These are phyloP conservation scores for Eumerus sabulonum DNA, from an alignment of 2,888 invertebrate genomes.

Conservation along the genomic window DNA sequence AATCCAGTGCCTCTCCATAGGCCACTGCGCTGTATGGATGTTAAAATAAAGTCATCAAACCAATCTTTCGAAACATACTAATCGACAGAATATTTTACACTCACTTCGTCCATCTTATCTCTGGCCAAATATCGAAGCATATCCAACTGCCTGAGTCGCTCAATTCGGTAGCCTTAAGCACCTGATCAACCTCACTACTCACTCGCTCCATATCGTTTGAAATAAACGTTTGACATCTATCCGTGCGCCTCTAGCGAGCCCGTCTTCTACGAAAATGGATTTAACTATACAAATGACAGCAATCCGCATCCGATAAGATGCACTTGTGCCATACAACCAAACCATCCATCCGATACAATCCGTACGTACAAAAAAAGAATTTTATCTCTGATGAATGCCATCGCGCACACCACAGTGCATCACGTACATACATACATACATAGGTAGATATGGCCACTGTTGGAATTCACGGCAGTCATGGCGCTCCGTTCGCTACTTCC, in stretches of 20 bases:
- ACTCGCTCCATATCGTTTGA: slow-evolving; percentile 49
- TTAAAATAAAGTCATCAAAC: no score
- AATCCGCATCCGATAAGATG: slow-evolving; percentile 63
- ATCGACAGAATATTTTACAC: no score
- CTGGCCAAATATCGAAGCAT: no score
- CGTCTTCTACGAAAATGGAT: slow-evolving; percentile 42
- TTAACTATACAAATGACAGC: slow-evolving; percentile 60
- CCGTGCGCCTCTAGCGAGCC: slow-evolving; percentile 29
- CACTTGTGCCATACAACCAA: slow-evolving; percentile 32
- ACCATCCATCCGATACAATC: slow-evolving; percentile 47
- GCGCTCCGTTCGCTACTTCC: slow-evolving; percentile 50
- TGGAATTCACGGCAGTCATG: slow-evolving; percentile 54
- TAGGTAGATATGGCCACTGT: slow-evolving; percentile 2
- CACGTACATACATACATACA: background rate
- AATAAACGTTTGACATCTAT: slow-evolving; percentile 56
- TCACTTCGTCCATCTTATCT: no score
- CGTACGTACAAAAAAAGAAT: slow-evolving; percentile 51
- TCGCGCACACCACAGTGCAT: slow-evolving; percentile 16
- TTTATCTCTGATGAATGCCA: slow-evolving; percentile 64
- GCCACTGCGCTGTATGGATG: no score
- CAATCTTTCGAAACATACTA: no score
- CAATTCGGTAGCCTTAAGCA: no score
- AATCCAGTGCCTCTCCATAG: no score
- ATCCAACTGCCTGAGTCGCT: no score
- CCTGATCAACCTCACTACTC: no score